Base-by-base conservation (phyloP, 2,888 invertebrate genomes). In the Epistrophe eligans region DNA sequence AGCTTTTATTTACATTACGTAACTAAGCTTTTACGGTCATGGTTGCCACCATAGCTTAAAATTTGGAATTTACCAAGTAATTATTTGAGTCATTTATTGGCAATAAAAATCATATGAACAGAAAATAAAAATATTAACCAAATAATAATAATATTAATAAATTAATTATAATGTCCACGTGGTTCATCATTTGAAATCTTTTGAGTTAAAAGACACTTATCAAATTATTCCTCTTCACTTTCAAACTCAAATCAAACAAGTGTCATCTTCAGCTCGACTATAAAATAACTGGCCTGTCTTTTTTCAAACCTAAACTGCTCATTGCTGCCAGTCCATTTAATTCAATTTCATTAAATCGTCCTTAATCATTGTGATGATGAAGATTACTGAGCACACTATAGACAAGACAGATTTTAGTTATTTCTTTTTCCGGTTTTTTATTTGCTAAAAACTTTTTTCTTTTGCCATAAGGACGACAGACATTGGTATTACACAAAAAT, bases 311-410 rank as follows among this genome's bases (percentile, higher is more conserved):
- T 80, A 67, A 24, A 77, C 73, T 52, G 73, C 40, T 57, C 48
- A 35, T 74, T 77, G 45, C 62, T 24, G 79, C 70, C 71, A 79
- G 64, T 87, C 79, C 79, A 87, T 87, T 87, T 76, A 83, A 83
- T 83, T 83, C 83, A 87, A 87, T 87, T 87, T 83, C 52, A 79
- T 79, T 87, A 87, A 87, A 83, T 76, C 76, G 82, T 72, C 79
- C 79, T 79, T 67, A 76, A 83, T 87, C 70, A 82, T 74, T 87
- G 15, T 48, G 77, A 60, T 58, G 77, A 70, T 24, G 66, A 70
- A 3, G 66, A 76, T 40, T 13, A 19, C 35, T 17, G 9, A 1
- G 13, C 40, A 15, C 45, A 15, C 60, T 35, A n/a, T n/a, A 57
- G 58, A 70, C 67, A 58, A 72, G 84, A 72, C 4, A 72, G 80